These are phyloP conservation scores for Leucozona laternaria DNA, from an alignment of 2,888 invertebrate species.

Conservation along the genomic window DNA sequence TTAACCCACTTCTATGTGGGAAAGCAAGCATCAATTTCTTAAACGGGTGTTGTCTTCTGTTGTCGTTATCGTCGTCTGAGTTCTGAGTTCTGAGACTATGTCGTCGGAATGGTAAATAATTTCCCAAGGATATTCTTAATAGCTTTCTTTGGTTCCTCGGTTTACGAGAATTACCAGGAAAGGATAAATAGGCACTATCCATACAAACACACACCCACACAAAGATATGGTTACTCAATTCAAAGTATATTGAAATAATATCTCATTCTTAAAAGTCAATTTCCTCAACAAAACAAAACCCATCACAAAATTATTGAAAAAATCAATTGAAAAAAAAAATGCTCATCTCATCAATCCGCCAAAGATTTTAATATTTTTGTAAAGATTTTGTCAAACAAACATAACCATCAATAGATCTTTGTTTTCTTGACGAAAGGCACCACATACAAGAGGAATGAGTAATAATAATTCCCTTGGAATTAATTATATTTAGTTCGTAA, in stretches of 20 bases:
- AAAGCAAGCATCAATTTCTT: conserved; percentile 41
- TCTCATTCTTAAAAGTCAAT: conserved; percentile 1
- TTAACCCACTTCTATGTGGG: conserved; percentile 44
- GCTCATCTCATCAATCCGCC: conserved; percentile 12
- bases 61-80: background rate
- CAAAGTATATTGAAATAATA: conserved; percentile 43
- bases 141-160: conserved; percentile 26
- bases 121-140: conserved; percentile 60
- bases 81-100: conserved; percentile 9
- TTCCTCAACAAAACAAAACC: background rate
- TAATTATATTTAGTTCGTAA: conserved; percentile 26
- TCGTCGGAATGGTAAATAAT: conserved; percentile 25
- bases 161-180: background rate
- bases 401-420: conserved; percentile 5
- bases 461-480: conserved; percentile 16
- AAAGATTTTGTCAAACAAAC: conserved; percentile 1
- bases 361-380: conserved; percentile 2
- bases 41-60: conserved; percentile 31
- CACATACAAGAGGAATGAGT: background rate
- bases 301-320: conserved; percentile 35
- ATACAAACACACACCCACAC: too few species aligned
- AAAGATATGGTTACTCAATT: conserved; percentile 15
- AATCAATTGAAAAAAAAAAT: conserved; percentile 36
- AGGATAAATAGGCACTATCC: background rate
- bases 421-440: conserved; percentile 7